Conservation (phyloP, 1,140 invertebrate species). For the Homarus americanus region DNA sequence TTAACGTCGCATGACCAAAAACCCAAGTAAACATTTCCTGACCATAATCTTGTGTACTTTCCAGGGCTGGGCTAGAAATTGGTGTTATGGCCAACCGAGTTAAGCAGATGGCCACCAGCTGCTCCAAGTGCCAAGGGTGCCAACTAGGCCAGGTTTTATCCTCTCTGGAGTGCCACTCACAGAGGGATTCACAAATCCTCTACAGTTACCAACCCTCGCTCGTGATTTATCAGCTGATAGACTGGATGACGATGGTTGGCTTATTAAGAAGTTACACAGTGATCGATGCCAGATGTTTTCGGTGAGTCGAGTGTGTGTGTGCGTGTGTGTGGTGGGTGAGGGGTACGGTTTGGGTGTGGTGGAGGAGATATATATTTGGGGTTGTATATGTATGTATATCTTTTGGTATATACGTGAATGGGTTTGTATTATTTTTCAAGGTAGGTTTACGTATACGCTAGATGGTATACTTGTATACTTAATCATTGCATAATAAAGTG, state of each 20-base stretch:
- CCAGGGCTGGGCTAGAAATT: slow-evolving; percentile 44
- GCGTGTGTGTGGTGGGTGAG: no score
- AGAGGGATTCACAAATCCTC: not conserved
- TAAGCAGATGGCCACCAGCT: slow-evolving; percentile 53
- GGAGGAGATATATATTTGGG: not conserved
- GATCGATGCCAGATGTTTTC: not conserved
- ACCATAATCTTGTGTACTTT: slow-evolving; percentile 30
- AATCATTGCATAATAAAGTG: no score
- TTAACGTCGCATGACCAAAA: not conserved
- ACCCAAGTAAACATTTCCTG: not conserved
- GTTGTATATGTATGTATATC: not conserved
- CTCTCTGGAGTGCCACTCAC: not conserved
- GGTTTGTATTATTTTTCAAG: no score
- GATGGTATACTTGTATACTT: no score
- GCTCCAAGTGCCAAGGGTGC: slow-evolving; percentile 18
- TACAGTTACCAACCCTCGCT: not conserved
- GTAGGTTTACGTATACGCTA: no score
- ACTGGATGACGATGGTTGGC: not conserved
- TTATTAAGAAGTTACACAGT: not conserved
- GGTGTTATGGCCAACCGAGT: slow-evolving; percentile 33
- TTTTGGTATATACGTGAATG: not conserved
- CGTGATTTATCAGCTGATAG: not conserved
- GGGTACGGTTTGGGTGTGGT: no score
- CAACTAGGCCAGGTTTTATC: not conserved
- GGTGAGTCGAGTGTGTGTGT: no score